Base-by-base conservation (phyloP, 2,888 invertebrate species). In the Crocallis elinguaria region DNA sequence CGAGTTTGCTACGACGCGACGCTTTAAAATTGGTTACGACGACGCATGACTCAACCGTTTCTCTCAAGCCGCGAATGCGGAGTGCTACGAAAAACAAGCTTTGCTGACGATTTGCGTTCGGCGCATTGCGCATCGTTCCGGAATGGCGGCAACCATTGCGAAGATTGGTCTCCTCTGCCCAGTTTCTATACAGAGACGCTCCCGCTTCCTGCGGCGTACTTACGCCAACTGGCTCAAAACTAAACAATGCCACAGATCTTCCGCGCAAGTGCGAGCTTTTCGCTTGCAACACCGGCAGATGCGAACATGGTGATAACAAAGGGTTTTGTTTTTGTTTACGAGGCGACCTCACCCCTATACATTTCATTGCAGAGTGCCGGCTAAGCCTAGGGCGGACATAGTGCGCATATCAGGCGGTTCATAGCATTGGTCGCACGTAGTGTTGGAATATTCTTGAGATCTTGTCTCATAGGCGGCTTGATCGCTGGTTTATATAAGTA, bases 281-380 rank as follows among this genome's bases (percentile, higher is more conserved):
- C 19, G 38, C 25, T 33, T 39, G 33, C 50, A 37, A 27, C 13
- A 17, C 33, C 21, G 37, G 36, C 17, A 19, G 12, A 30, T 17
- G 23, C 1, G 19, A 44, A 17, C 17, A 17, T 16, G 21, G n/a
- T n/a, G 43, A 38, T 38, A 48, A 46, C 38, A 48, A 53, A 37
- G 30, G 33, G 21, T 41, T 9, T 44, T 55, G 49, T 55, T 55
- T 49, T 11, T 53, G 35, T 55, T 55, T 55, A 49, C 35, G 32
- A 43, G 13, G 43, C 42, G 42, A 6, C 48, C 43, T 49, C 48
- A 27, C 48, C 53, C n/a, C 33, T 11, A 14, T 42, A 17, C 37
- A 23, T 25, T 11, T 17, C 29, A 21, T 4, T 33, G 37, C 33
- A 33, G 32, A 48, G 29, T 37, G 43, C 33, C 48, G 43, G 32